Base-by-base conservation (phyloP, 2,888 invertebrate species). In the Dugesia japonica region DNA sequence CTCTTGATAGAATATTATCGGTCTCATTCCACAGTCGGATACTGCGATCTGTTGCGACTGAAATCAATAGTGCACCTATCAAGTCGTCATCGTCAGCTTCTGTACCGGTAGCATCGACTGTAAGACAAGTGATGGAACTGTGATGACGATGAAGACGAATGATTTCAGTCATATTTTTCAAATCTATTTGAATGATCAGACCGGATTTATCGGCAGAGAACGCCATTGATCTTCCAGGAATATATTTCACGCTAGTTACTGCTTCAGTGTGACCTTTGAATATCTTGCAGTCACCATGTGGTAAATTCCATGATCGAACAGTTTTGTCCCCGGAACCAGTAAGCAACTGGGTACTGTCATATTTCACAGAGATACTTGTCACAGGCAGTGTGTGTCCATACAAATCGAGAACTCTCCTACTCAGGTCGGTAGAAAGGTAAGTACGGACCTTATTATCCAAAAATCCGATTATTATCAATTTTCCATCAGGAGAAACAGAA, bases 321-420 rank as follows among this genome's bases (percentile, higher is more conserved):
- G 92, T 94, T 56, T 94, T 88, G 86, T 98, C 98, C 0, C 91
- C 91, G 0, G 95, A 94, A 7, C 95, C 97, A 0, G 97, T 94
- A 13, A 89, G 91, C 79, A 97, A 90, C 27, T 97, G 83, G 13
- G 88, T 88, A 79, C 83, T 83, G 79, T 86, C 86, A 80, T 90
- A 89, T 17, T 92, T 92, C 78, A 97, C 92, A 83, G 97, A 95
- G 87, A 97, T 87, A 81, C 92, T 91, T 0, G 91, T 87, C 0
- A 97, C 92, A 0, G 98, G 97, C 74, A 95, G 86, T 82, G 92
- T 92, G 86, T 99, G 98, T 0, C 97, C 97, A 84, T 97, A 97
- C 0, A 98, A 87, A 0, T 92, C 91, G 9, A 38, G 17, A 9
- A 38, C 38, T 38, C 38, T 9, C 38, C 17, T 9, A 13, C 13